Conservation (phyloP, 2,888 invertebrate genomes). For the Synanthedon tipuliformis region DNA sequence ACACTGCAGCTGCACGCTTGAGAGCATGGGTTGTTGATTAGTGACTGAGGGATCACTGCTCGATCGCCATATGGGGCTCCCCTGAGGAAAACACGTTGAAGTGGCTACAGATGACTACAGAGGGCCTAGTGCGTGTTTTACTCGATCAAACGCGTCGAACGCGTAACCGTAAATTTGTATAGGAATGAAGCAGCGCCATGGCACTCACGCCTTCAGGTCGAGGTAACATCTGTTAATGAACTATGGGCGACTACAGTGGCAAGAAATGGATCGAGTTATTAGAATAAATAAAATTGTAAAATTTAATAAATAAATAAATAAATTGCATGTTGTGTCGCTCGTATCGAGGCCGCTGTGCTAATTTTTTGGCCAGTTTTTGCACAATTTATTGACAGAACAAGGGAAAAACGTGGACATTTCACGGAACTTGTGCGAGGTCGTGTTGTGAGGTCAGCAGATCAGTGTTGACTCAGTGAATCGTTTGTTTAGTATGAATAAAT, state of each 20-base stretch:
- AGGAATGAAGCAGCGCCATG: too few relatives aligned
- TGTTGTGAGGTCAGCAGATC: conserved; percentile 2
- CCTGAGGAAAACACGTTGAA: conserved; percentile 24
- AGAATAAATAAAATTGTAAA: too few relatives aligned
- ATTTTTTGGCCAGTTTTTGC: conserved; percentile 5
- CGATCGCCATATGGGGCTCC: conserved; percentile 37
- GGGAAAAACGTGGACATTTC: conserved; percentile 10
- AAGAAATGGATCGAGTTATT: too few relatives aligned
- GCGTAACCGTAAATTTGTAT: too few relatives aligned
- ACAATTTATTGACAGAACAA: conserved; percentile 3
- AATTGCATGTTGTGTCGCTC: background rate
- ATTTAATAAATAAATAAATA: too few relatives aligned
- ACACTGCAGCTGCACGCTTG: conserved; percentile 44
- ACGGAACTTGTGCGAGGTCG: conserved; percentile 17
- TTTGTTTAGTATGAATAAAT: too few relatives aligned
- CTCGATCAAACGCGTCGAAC: too few relatives aligned
- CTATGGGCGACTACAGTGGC: too few relatives aligned
- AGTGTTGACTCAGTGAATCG: too few relatives aligned
- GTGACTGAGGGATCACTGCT: conserved; percentile 33
- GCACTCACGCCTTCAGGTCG: too few relatives aligned
- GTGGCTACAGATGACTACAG: background rate
- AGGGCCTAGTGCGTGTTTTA: too few relatives aligned
- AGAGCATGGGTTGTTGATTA: conserved; percentile 47
- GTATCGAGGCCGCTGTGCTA: background rate
- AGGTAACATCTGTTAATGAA: too few relatives aligned